phyloP scores from a whole-genome alignment of 1,140 invertebrate genomes.

The Pachypeltis micranthus region DNA sequence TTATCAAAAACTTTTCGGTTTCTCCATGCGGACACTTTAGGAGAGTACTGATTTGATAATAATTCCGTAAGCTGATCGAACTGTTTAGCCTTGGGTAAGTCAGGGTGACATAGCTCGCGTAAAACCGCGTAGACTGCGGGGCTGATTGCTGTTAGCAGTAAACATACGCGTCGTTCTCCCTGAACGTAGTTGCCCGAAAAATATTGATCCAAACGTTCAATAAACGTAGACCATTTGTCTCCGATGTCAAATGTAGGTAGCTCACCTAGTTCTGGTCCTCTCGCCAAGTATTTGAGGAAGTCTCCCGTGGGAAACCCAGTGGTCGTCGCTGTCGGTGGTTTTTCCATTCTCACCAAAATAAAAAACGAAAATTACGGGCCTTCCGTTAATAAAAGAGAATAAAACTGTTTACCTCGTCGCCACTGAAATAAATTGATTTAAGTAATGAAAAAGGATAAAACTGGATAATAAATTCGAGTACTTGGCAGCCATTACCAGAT shows the following conservation, averaged over 20 bases:
- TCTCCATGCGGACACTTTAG: not conserved
- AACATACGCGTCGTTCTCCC: not conserved
- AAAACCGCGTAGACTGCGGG: not conserved
- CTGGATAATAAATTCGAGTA: too few relatives aligned
- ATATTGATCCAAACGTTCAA: not conserved
- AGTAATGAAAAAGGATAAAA: too few relatives aligned
- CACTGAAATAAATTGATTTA: too few relatives aligned
- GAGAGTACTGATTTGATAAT: not conserved
- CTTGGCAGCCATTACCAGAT: too few relatives aligned
- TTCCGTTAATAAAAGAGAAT: too few relatives aligned
- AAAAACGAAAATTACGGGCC: too few relatives aligned
- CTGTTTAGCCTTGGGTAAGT: not conserved
- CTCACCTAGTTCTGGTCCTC: not conserved
- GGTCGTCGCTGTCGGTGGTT: too few relatives aligned
- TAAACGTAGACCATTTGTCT: conserved; percentile 1
- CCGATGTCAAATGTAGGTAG: not conserved
- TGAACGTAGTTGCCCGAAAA: not conserved
- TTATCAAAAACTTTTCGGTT: not conserved
- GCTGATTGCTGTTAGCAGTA: not conserved
- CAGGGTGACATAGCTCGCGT: not conserved
- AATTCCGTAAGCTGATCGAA: not conserved
- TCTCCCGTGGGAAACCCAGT: too few relatives aligned
- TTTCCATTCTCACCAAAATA: too few relatives aligned
- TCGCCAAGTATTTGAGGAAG: not conserved
- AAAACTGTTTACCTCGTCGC: too few relatives aligned